Percentiles rank a stretch among this genome's conserved stretches.
These are phyloP conservation scores for Centrocercus urophasianus DNA, from an alignment of 2,113 vertebrate species.

Conservation along the genomic window DNA sequence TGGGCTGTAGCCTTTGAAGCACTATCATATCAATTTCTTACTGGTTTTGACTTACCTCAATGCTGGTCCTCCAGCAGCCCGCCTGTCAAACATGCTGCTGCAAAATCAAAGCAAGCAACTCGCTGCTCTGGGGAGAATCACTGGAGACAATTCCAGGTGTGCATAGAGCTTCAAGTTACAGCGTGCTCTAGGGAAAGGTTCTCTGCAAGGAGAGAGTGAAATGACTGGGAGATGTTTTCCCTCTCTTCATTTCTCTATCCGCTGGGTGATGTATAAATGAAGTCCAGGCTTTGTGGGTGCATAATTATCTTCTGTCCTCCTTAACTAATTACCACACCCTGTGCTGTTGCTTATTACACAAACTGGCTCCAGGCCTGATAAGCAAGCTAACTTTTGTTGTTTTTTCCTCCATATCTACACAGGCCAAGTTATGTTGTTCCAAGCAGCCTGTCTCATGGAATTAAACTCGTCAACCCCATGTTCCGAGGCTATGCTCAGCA, in stretches of 20 bases:
- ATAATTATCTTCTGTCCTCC: background rate
- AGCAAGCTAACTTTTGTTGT: background rate
- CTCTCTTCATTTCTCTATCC: background rate
- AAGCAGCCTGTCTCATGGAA: constrained; percentile 94
- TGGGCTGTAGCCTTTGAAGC: background rate
- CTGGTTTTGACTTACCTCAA: background rate
- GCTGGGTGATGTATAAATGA: background rate
- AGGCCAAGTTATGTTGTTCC: constrained; percentile 97
- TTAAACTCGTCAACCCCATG: constrained; percentile 98
- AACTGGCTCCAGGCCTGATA: background rate
- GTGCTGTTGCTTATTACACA: background rate
- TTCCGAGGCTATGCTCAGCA: constrained; percentile 98
- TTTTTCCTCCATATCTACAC: background rate
- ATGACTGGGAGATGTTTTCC: background rate
- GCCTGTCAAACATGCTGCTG: background rate
- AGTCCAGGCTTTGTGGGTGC: background rate
- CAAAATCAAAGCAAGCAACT: background rate
- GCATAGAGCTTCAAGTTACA: background rate
- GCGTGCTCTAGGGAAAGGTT: background rate
- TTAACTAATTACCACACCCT: background rate
- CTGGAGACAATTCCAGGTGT: background rate
- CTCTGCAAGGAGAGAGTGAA: background rate
- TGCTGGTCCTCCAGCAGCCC: background rate
- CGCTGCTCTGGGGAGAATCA: background rate
- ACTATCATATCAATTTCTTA: background rate